Base-by-base conservation (phyloP, 2,888 invertebrate species). In the Spilarctia lutea region DNA sequence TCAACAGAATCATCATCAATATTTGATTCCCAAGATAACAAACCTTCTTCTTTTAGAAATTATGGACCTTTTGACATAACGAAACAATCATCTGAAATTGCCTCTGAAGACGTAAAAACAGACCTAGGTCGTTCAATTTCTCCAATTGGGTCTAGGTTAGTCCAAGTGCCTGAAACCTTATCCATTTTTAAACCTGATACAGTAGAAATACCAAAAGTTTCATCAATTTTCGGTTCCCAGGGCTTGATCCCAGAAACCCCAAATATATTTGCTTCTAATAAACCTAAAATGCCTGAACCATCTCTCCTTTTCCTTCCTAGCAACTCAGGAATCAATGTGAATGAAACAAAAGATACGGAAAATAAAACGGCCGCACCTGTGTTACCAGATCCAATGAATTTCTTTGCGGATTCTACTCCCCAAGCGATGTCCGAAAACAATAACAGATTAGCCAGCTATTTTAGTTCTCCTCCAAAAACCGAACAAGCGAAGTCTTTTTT, bases 401-500 rank as follows among this genome's bases (percentile, higher is more conserved):
- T 94, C 85, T 94, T 94, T 75, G 76, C 88, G 0, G 79, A 84
- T 16, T 71, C 85, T 10, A 56, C 35, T 27, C 67, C 81, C 3
- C 80, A 82, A 20, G 80, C 77, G 0, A 81, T 87, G 3, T 87
- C 88, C 1, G 89, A 89, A 68, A 86, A 83, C 52, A 92, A 90
- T 60, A 96, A 90, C 78, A 89, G 95, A 85, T 78, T 96, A 78
- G 95, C 96, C 7, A 95, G 95, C 73, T 96, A 96, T 76, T 96
- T 96, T 72, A 84, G 91, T 13, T 81, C 93, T 2, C 93, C 95
- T 1, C 92, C 94, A 0, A 92, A 94, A 90, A 87, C 92, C 0
- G 94, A 95, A 3, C 92, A 90, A 65, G 87, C 92, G 30, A 95
- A 95, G 82, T 92, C 95, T 94, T 96, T 96, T 96, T 96, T 96